phyloP scores from a whole-genome alignment of 2,113 vertebrate genomes.

The Notarius lentiginosus region DNA sequence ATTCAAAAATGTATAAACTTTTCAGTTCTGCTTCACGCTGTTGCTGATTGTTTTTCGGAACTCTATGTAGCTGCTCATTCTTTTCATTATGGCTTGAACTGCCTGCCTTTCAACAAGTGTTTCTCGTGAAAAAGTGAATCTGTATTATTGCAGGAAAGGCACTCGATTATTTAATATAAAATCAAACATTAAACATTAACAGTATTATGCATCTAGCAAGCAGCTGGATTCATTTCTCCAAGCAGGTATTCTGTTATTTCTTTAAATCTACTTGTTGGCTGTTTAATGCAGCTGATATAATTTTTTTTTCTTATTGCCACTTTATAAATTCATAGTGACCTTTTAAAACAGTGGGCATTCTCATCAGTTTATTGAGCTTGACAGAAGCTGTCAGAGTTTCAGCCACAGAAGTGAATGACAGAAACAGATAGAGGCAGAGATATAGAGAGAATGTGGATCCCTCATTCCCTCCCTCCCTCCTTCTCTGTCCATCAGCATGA shows the following conservation, averaged over 20 bases:
- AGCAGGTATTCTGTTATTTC: neutral
- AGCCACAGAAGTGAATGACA: constrained; percentile 27
- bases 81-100: neutral
- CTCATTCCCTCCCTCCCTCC: constrained; percentile 28
- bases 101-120: neutral
- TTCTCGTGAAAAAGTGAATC: too few relatives aligned
- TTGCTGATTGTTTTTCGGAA: neutral
- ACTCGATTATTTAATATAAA: neutral
- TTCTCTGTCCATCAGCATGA: constrained; percentile 50
- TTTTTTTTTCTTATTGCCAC: neutral
- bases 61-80: neutral
- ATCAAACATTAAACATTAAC: too few relatives aligned
- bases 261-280: neutral
- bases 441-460: constrained; percentile 38
- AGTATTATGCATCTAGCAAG: neutral
- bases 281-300: neutral
- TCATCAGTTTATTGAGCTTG: constrained; percentile 22
- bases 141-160: neutral
- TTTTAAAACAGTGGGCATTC: constrained; percentile 19
- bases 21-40: too few relatives aligned
- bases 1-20: too few relatives aligned
- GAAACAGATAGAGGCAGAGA: constrained; percentile 48
- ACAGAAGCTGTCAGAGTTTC: constrained; percentile 42
- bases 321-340: constrained; percentile 16
- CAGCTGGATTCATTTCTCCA: neutral